These are phyloP conservation scores for Alitta virens DNA, from an alignment of 2,888 invertebrate species.

Conservation along the genomic window DNA sequence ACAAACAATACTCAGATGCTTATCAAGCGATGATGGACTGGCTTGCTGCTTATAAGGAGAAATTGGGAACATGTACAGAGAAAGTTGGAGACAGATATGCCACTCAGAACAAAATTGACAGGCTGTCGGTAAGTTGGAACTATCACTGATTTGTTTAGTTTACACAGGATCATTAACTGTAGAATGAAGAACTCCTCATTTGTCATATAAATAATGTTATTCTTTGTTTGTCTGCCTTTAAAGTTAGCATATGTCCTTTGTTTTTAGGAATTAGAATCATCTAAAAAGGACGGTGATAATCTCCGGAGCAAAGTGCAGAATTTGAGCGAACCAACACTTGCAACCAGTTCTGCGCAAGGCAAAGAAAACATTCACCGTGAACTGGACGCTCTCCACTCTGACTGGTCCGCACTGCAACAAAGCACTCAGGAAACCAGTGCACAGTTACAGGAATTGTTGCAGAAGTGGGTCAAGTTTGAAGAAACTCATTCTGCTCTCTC, in stretches of 20 bases:
- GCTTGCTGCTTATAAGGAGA: slow-evolving; percentile 86
- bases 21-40: slow-evolving; percentile 79
- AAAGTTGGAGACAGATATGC: slow-evolving; percentile 83
- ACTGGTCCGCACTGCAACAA: slow-evolving; percentile 67
- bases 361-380: slow-evolving; percentile 64
- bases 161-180: no score
- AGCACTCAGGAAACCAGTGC: slow-evolving; percentile 37
- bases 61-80: slow-evolving; percentile 75
- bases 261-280: slow-evolving; percentile 13
- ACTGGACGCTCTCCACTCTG: slow-evolving; percentile 83
- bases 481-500: slow-evolving; percentile 79
- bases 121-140: slow-evolving; percentile 65
- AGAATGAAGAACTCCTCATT: no score
- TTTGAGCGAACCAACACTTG: slow-evolving; percentile 11
- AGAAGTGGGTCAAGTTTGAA: slow-evolving; percentile 91
- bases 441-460: slow-evolving; percentile 74
- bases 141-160: no score
- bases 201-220: no score
- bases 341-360: slow-evolving; percentile 22
- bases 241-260: no score
- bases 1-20: slow-evolving; percentile 74
- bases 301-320: slow-evolving; percentile 58
- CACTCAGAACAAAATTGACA: slow-evolving; percentile 75
- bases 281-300: slow-evolving; percentile 69
- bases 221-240: no score